Conservation (phyloP, 2,113 vertebrate genomes). For the Oxyura jamaicensis region DNA sequence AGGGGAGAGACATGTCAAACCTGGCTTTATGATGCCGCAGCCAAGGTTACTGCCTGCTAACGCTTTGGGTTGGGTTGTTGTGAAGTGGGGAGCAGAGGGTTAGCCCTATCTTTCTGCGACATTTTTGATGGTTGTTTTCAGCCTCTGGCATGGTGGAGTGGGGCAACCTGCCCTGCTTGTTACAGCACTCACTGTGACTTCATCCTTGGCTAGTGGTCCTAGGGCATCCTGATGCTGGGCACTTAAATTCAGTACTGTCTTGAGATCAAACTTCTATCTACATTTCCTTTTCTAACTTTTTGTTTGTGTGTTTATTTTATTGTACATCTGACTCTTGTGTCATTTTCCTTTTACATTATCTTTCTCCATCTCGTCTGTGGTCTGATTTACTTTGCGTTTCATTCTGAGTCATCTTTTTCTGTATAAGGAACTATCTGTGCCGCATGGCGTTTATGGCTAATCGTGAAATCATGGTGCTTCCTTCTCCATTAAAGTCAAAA, state of each 20-base stretch:
- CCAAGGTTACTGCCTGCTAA: not conserved
- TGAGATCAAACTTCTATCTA: not conserved
- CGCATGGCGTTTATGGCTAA: not conserved
- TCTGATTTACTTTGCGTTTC: not conserved
- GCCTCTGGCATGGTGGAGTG: not conserved
- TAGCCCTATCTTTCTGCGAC: not conserved
- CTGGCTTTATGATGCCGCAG: not conserved
- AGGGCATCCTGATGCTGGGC: not conserved
- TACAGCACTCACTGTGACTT: not conserved
- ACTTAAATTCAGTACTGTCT: not conserved
- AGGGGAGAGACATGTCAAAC: not conserved
- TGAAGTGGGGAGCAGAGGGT: not conserved
- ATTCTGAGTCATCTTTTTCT: conserved; percentile 10
- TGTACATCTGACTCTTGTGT: not conserved
- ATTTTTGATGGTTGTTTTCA: not conserved
- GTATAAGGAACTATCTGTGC: not conserved
- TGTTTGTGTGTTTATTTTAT: no score
- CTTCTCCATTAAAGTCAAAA: not conserved
- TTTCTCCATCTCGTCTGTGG: not conserved
- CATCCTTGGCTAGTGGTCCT: not conserved
- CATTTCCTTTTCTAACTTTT: not conserved
- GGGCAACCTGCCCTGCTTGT: not conserved
- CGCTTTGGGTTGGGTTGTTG: not conserved
- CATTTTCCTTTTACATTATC: not conserved
- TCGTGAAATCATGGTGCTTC: not conserved